Evolutionary conservation across 2,888 invertebrate species (phyloP).

Genomic region (Bellardia bayeri): DNA sequence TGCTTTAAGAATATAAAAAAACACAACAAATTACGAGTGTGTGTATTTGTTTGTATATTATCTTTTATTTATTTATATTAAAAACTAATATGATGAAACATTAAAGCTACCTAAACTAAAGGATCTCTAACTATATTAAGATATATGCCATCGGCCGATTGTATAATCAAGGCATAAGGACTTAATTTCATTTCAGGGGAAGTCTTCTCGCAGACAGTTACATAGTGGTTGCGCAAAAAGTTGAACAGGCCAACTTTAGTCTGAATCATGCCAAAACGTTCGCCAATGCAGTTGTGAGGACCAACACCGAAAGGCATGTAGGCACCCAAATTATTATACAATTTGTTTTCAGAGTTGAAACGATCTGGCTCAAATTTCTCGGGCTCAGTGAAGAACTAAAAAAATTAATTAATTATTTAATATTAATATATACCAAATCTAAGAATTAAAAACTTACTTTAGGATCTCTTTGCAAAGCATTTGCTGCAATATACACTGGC

Average conservation of each 20-base stretch:
- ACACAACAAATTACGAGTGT: too few species aligned
- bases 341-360: constrained; percentile 75
- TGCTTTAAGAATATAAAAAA: too few species aligned
- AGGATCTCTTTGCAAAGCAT: constrained; percentile 77
- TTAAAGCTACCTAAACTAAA: constrained; percentile 62
- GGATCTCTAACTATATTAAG: constrained; percentile 75
- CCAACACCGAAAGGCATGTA: constrained; percentile 78
- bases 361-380: constrained; percentile 78
- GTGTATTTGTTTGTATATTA: too few species aligned
- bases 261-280: constrained; percentile 78
- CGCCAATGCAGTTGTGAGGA: constrained; percentile 78
- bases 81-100: background rate
- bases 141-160: constrained; percentile 74
- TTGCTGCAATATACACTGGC: constrained; percentile 78
- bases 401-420: background rate
- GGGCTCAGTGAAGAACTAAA: constrained; percentile 77
- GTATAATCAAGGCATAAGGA: constrained; percentile 75
- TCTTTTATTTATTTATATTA: background rate
- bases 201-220: constrained; percentile 74
- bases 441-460: constrained; percentile 70
- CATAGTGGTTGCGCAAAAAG: constrained; percentile 77
- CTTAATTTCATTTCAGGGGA: constrained; percentile 72
- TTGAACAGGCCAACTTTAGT: constrained; percentile 77
- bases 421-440: background rate
- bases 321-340: constrained; percentile 71